A percentile compares a stretch with the other conserved stretches of the same genome.
Conservation (phyloP, 2,888 invertebrate genomes). For the Melolontha melolontha region DNA sequence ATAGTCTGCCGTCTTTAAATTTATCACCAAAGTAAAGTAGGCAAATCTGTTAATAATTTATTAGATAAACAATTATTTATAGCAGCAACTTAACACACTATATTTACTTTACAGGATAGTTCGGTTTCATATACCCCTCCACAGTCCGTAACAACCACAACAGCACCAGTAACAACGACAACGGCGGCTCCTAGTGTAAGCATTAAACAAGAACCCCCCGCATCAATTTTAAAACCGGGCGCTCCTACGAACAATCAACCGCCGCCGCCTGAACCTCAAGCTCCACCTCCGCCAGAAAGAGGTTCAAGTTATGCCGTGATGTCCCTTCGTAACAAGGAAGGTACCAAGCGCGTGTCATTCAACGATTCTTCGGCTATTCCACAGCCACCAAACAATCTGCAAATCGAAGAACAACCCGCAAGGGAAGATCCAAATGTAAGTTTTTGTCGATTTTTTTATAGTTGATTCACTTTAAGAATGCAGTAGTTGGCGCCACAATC, state of each 20-base stretch:
- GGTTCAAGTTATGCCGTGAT: conserved; percentile 90
- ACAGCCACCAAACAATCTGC: conserved; percentile 55
- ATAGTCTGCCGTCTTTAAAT: too few species aligned
- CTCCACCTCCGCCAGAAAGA: conserved; percentile 87
- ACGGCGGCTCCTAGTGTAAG: conserved; percentile 59
- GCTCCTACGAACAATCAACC: conserved; percentile 57
- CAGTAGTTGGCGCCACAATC: too few species aligned
- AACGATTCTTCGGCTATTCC: conserved; percentile 60
- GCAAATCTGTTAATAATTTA: not conserved
- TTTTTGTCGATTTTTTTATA: conserved; percentile 53
- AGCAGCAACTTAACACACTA: too few species aligned
- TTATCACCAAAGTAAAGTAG: too few species aligned
- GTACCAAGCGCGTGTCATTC: conserved; percentile 64
- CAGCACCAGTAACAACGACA: conserved; percentile 60
- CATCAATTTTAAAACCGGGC: conserved; percentile 64
- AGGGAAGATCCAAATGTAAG: conserved; percentile 88
- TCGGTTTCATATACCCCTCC: conserved; percentile 55
- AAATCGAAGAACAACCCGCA: conserved; percentile 47
- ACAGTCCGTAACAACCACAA: conserved; percentile 60
- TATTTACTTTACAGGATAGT: conserved; percentile 57
- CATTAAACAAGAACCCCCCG: conserved; percentile 60
- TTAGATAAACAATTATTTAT: not conserved
- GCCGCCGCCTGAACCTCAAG: conserved; percentile 55
- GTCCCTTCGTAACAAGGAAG: conserved; percentile 70
- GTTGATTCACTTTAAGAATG: too few species aligned